Percentiles rank a stretch among this genome's conserved stretches.
Evolutionary conservation across 2,797 vertebrate genomes (phyloP).

Genomic region (Silurus aristotelis): DNA sequence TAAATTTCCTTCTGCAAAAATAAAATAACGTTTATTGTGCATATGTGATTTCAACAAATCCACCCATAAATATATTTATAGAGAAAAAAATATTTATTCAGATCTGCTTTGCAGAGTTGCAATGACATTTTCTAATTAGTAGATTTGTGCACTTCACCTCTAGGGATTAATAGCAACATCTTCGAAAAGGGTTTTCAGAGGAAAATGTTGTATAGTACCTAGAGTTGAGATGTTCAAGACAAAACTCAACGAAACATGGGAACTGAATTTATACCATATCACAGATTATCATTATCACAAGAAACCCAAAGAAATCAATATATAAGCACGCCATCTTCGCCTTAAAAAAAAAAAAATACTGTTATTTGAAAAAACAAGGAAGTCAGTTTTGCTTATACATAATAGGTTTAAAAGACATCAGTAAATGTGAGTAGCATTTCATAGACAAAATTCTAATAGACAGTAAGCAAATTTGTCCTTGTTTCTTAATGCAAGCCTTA

Average conservation of each 20-base stretch:
- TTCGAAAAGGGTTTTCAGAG: no score
- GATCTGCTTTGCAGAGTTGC: background rate
- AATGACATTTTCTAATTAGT: background rate
- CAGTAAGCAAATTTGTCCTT: background rate
- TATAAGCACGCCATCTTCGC: background rate
- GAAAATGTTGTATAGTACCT: background rate
- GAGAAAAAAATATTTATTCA: background rate
- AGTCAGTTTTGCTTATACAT: background rate
- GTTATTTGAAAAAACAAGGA: background rate
- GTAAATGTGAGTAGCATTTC: background rate
- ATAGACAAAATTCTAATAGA: background rate
- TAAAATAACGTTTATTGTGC: no score
- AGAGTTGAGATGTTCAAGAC: background rate
- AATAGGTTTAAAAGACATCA: background rate
- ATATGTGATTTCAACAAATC: background rate
- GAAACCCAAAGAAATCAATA: background rate
- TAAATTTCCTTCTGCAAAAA: background rate
- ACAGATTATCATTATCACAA: background rate
- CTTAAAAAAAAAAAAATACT: background rate
- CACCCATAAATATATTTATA: background rate
- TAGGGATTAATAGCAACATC: background rate
- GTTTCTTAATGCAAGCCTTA: background rate
- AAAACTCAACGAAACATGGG: background rate
- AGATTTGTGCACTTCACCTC: background rate
- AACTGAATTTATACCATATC: background rate